These are phyloP conservation scores for Actenoides lindsayi DNA, from an alignment of 2,113 vertebrate genomes.

Conservation along the genomic window DNA sequence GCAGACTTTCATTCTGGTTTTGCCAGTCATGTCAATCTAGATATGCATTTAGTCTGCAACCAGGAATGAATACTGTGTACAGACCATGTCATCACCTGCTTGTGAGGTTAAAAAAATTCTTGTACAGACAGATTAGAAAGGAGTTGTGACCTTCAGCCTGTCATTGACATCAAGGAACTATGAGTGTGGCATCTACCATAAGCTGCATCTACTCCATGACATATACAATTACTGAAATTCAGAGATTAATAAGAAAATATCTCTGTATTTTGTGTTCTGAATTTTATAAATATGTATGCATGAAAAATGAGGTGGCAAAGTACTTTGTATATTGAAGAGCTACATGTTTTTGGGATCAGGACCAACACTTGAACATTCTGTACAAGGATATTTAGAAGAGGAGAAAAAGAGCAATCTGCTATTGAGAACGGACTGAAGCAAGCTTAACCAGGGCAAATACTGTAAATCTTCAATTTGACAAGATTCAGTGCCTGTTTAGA, in stretches of 20 bases:
- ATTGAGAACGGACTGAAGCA: background rate
- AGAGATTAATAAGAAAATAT: background rate
- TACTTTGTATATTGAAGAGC: background rate
- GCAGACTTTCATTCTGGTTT: background rate
- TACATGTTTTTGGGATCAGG: background rate
- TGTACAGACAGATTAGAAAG: background rate
- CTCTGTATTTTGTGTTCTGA: background rate
- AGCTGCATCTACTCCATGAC: background rate
- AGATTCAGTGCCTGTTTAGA: background rate
- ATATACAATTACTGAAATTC: background rate
- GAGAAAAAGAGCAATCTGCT: background rate
- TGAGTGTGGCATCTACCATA: background rate
- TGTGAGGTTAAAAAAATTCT: background rate
- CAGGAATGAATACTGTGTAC: fast-evolving
- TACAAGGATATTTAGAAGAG: background rate
- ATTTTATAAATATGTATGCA: background rate
- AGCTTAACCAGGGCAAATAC: background rate
- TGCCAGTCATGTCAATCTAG: background rate
- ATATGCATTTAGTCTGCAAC: background rate
- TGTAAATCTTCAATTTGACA: background rate
- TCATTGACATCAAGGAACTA: too few species aligned
- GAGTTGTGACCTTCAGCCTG: background rate
- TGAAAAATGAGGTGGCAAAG: background rate
- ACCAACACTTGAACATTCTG: background rate
- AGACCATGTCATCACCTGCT: background rate